Evolutionary conservation across 2,113 vertebrate species (phyloP).

Genomic region (Brienomyrus longianalis): DNA sequence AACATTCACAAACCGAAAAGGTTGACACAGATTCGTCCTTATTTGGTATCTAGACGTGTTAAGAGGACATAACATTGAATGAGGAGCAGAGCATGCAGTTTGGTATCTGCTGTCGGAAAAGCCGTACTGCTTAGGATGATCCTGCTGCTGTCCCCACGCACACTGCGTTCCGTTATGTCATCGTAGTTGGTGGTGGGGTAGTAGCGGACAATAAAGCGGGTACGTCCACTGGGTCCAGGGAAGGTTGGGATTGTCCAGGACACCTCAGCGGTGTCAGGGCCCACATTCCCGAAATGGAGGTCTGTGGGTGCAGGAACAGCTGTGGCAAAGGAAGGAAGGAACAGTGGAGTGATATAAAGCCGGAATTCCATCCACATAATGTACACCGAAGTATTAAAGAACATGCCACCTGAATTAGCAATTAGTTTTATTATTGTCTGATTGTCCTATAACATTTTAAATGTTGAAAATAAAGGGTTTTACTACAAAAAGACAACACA

Average conservation of each 20-base stretch:
- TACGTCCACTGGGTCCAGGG: slow-evolving; percentile 66
- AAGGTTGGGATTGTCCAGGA: slow-evolving; percentile 74
- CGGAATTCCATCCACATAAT: neutral
- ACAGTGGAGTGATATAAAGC: neutral
- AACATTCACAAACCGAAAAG: neutral
- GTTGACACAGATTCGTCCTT: neutral
- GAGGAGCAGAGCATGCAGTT: neutral
- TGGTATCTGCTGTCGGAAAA: neutral
- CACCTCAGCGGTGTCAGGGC: slow-evolving; percentile 73
- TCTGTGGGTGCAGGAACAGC: slow-evolving; percentile 84
- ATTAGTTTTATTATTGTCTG: neutral
- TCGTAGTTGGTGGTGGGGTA: slow-evolving; percentile 84
- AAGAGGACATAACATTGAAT: neutral
- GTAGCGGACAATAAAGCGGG: slow-evolving; percentile 74
- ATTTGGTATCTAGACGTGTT: neutral
- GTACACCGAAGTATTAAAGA: neutral
- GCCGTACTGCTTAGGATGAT: slow-evolving; percentile 77
- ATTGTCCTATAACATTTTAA: slow-evolving; percentile 49
- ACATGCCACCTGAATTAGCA: neutral
- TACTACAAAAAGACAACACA: neutral
- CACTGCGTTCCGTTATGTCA: slow-evolving; percentile 69
- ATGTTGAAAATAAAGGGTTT: neutral
- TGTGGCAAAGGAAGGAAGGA: slow-evolving; percentile 35
- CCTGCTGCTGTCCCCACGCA: slow-evolving; percentile 60
- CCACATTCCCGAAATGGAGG: slow-evolving; percentile 75